Evolutionary conservation across 2,797 vertebrate genomes (phyloP).

Genomic region (Megalops cyprinoides): DNA sequence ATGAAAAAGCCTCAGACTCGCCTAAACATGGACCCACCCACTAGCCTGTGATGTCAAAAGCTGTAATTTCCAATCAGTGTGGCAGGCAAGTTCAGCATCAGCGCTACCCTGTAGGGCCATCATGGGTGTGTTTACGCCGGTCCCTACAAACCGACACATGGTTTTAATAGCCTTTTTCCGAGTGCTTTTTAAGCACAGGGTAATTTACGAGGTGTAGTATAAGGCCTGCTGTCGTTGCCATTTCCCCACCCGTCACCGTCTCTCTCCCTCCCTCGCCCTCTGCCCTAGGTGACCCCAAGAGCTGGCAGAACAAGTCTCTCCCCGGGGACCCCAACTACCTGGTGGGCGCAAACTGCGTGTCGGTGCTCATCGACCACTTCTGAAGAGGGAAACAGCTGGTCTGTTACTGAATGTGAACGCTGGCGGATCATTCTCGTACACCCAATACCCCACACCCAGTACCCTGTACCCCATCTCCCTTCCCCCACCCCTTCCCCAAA

Average conservation of each 20-base stretch:
- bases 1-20: not conserved
- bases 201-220: not conserved
- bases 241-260: slow-evolving; percentile 24
- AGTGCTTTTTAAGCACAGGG: not conserved
- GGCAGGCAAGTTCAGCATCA: not conserved
- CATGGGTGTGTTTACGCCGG: slow-evolving; percentile 29
- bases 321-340: slow-evolving; percentile 98
- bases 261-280: slow-evolving; percentile 40
- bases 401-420: slow-evolving; percentile 79
- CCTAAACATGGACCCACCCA: not conserved
- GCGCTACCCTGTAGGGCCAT: not conserved
- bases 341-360: slow-evolving; percentile 98
- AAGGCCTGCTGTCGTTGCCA: not conserved
- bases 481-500: slow-evolving; percentile 33
- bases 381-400: slow-evolving; percentile 74
- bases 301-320: slow-evolving; percentile 98
- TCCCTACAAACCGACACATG: slow-evolving; percentile 4
- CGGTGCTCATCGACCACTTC: slow-evolving; percentile 98
- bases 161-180: not conserved
- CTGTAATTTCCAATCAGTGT: slow-evolving; percentile 51
- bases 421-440: slow-evolving; percentile 56
- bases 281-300: slow-evolving; percentile 92
- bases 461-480: slow-evolving; percentile 34
- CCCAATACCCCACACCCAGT: slow-evolving; percentile 27
- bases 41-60: slow-evolving; percentile 35